These are phyloP conservation scores for Nixonia krombeini DNA, from an alignment of 1,140 invertebrate species.

Conservation along the genomic window DNA sequence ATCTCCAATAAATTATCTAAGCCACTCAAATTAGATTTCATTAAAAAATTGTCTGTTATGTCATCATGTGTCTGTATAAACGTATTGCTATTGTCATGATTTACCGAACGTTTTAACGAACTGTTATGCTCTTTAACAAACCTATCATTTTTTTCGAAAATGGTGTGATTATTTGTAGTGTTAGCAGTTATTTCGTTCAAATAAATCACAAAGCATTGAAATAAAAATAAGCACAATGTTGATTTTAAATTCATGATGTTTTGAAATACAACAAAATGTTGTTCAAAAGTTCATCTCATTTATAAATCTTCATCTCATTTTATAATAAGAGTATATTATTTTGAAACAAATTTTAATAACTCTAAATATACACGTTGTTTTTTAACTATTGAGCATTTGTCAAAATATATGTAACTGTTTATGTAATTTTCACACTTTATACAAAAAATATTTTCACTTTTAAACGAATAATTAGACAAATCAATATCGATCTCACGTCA, in stretches of 20 bases:
- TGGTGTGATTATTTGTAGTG: background rate
- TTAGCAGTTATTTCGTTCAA: background rate
- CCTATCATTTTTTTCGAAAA: background rate
- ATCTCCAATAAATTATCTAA: constrained; percentile 38
- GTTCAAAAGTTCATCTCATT: no score
- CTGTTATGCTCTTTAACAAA: background rate
- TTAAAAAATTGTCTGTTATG: background rate
- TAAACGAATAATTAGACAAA: no score
- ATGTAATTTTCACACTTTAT: no score
- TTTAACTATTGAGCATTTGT: no score
- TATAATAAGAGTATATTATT: no score
- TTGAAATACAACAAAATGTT: background rate
- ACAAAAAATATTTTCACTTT: no score
- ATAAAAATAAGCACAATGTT: background rate
- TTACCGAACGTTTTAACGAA: constrained; percentile 7
- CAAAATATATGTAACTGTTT: no score
- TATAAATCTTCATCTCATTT: no score
- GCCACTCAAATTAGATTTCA: background rate
- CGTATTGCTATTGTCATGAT: constrained; percentile 2
- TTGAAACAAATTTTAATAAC: no score
- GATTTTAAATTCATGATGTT: background rate
- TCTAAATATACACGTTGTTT: no score
- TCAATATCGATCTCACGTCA: no score
- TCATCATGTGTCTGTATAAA: no score
- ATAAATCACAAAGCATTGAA: background rate